phyloP scores from a whole-genome alignment of 1,140 invertebrate genomes.

The Drosophila arawakana region DNA sequence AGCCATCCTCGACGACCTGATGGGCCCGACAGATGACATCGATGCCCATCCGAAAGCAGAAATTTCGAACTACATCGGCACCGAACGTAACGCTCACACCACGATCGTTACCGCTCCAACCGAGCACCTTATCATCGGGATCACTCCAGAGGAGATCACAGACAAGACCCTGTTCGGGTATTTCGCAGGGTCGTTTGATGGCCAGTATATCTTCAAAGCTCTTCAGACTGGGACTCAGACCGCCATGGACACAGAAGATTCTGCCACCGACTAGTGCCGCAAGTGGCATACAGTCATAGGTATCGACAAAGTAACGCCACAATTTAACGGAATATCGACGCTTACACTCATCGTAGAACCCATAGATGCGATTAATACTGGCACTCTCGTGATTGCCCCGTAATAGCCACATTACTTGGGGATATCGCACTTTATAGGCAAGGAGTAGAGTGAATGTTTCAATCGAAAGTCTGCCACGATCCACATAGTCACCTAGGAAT shows the following conservation, averaged over 20 bases:
- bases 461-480: slow-evolving; percentile 95
- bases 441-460: slow-evolving; percentile 94
- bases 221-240: slow-evolving; percentile 91
- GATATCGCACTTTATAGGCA: slow-evolving; percentile 97
- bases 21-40: slow-evolving; percentile 95
- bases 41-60: slow-evolving; percentile 91
- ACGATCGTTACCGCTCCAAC: slow-evolving; percentile 94
- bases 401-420: slow-evolving; percentile 94
- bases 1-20: slow-evolving; percentile 95
- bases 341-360: slow-evolving; percentile 89
- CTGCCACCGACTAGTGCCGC: slow-evolving; percentile 93
- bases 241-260: slow-evolving; percentile 93
- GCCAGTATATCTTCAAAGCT: slow-evolving; percentile 96
- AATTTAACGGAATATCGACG: slow-evolving; percentile 92
- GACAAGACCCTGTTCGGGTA: slow-evolving; percentile 92
- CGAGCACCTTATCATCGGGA: slow-evolving; percentile 92
- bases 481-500: slow-evolving; percentile 97
- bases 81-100: slow-evolving; percentile 94
- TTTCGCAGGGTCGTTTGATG: slow-evolving; percentile 95
- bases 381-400: slow-evolving; percentile 94
- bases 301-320: slow-evolving; percentile 90
- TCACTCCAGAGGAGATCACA: slow-evolving; percentile 95
- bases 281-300: slow-evolving; percentile 90
- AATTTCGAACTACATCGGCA: slow-evolving; percentile 91
- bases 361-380: slow-evolving; percentile 93